Evolutionary conservation across 2,113 vertebrate species (phyloP).

Genomic region (Leuciscus idus): DNA sequence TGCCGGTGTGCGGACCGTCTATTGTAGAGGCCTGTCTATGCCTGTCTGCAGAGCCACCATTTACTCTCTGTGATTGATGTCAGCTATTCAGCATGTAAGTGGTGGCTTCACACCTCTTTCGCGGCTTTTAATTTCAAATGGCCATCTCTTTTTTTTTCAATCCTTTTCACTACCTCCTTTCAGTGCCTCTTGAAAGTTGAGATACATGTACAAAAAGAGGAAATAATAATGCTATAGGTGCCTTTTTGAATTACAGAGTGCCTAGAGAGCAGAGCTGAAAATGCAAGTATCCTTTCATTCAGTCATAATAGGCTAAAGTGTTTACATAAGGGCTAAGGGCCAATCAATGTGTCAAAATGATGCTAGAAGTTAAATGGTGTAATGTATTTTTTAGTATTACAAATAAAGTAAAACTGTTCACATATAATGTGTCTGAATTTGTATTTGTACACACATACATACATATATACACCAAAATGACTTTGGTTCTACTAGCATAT

Average conservation of each 20-base stretch:
- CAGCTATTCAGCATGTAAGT: slow-evolving; percentile 86
- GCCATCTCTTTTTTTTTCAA: slow-evolving; percentile 84
- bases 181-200: slow-evolving; percentile 83
- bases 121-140: slow-evolving; percentile 88
- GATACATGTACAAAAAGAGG: slow-evolving; percentile 78
- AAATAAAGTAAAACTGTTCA: slow-evolving; percentile 67
- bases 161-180: slow-evolving; percentile 71
- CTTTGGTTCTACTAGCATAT: no score
- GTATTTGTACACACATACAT: background rate
- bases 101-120: slow-evolving; percentile 83
- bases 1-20: slow-evolving; percentile 56
- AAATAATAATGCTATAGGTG: slow-evolving; percentile 81
- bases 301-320: slow-evolving; percentile 84
- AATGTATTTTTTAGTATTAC: slow-evolving; percentile 86
- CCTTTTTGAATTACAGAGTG: slow-evolving; percentile 87
- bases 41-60: slow-evolving; percentile 63
- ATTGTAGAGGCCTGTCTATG: slow-evolving; percentile 62
- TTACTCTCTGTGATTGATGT: slow-evolving; percentile 80
- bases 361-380: slow-evolving; percentile 86
- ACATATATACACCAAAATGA: background rate
- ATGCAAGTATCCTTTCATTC: slow-evolving; percentile 84
- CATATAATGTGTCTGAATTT: no score
- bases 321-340: slow-evolving; percentile 89
- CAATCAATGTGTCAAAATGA: slow-evolving; percentile 86
- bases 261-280: slow-evolving; percentile 83